Percentiles rank a stretch among this genome's conserved stretches.
Conservation (phyloP, 2,888 invertebrate genomes). For the Athrips mouffetella region DNA sequence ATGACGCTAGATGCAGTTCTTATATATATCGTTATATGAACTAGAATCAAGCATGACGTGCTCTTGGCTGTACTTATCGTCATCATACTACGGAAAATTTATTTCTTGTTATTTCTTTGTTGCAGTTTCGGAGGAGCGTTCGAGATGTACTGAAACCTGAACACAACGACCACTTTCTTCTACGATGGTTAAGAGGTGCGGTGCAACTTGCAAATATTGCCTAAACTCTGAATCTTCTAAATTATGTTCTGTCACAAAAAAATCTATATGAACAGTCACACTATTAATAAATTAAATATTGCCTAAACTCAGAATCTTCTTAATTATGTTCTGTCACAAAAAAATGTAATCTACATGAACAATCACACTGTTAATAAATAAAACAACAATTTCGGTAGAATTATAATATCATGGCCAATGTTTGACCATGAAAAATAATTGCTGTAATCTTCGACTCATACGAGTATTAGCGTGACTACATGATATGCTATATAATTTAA, state of each 20-base stretch:
- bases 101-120: slow-evolving; percentile 38
- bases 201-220: not conserved
- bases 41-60: no score
- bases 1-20: no score
- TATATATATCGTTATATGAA: no score
- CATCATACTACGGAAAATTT: no score
- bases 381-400: no score
- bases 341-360: no score
- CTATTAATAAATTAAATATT: not conserved
- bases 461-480: not conserved
- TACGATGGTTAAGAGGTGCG: slow-evolving; percentile 89
- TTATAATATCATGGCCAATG: not conserved
- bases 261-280: no score
- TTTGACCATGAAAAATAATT: slow-evolving; percentile 1
- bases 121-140: slow-evolving; percentile 86
- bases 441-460: not conserved
- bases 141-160: slow-evolving; percentile 82
- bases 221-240: not conserved
- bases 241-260: no score
- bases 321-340: no score
- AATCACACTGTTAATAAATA: no score
- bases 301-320: not conserved
- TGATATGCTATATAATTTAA: not conserved
- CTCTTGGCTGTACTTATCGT: no score
- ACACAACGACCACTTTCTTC: slow-evolving; percentile 87